Evolutionary conservation across 2,797 vertebrate species (phyloP).

Genomic region (Champsocephalus gunnari): DNA sequence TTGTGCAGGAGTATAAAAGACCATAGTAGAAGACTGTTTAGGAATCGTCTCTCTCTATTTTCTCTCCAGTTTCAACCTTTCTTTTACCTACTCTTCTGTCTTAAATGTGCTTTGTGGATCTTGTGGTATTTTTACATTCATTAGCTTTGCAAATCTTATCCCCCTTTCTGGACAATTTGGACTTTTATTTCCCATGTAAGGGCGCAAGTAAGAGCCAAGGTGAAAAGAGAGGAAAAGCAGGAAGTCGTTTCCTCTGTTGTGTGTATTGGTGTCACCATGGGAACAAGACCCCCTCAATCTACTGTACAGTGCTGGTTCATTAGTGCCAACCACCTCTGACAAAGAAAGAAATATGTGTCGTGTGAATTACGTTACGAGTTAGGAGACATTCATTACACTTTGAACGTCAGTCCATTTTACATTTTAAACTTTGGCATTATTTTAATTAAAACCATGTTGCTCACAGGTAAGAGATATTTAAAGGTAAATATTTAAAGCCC

Average conservation of each 20-base stretch:
- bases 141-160: neutral
- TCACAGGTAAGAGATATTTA: neutral
- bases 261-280: constrained; percentile 34
- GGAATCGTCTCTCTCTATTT: neutral
- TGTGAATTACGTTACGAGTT: neutral
- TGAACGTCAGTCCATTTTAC: neutral
- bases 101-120: neutral
- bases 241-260: constrained; percentile 10
- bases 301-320: neutral
- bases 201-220: neutral
- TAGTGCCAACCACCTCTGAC: neutral
- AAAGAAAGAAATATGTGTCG: neutral
- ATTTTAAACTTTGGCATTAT: no score
- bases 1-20: neutral
- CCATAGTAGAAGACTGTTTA: neutral
- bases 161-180: neutral
- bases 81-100: neutral
- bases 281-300: constrained; percentile 18
- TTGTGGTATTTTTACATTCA: neutral
- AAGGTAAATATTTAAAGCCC: constrained; percentile 2
- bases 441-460: neutral
- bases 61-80: neutral
- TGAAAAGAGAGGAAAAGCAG: constrained; percentile 23
- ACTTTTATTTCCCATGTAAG: neutral
- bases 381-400: neutral